Base-by-base conservation (phyloP, 2,797 vertebrate species). In the Enteromius paludinosus region DNA sequence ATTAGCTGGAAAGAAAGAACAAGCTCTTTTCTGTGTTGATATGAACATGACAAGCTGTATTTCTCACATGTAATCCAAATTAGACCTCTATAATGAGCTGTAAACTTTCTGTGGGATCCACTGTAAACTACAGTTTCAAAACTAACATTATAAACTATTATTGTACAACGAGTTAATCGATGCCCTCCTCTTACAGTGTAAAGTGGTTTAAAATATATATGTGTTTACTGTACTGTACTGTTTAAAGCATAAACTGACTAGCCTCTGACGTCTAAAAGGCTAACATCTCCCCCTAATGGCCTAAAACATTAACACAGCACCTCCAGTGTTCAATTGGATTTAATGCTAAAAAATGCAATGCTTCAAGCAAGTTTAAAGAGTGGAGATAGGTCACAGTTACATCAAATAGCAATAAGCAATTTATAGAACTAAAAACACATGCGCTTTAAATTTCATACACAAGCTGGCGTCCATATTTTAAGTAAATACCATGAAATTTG, bases 211-310 rank as follows among this genome's bases (percentile, higher is more conserved):
- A 66, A 43, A 41, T 8, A 2, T 8, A 2, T 41, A 52, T 78
- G 8, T 0, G 49, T 49, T 49, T 68, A 78, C n/a, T 54, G 45
- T 38, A 38, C 2, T 35, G 20, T 5, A 77, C 25, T n/a, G 11
- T 64, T 17, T 6, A 41, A 52, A 56, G n/a, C 66, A 38, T 47
- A n/a, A 38, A 45, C 35, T 43, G 38, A 56, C 71, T 23, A 28
- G 43, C 14, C 14, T 23, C 10, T 72, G n/a, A 17, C 3, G 5
- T 74, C 49, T 25, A 17, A 38, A 35, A 76, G 30, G 1, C 71
- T 59, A 38, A 69, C 0, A 6, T 73, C 71, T 61, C 78, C 83
- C 70, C 83, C 78, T 80, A 70, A 66, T 70, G 83, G 65, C 25
- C 18, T 5, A 38, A 23, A 15, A 41, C 0, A 0, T 25, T 2